Conservation (phyloP, 1,140 invertebrate genomes). For the Caenorhabditis remanei region DNA sequence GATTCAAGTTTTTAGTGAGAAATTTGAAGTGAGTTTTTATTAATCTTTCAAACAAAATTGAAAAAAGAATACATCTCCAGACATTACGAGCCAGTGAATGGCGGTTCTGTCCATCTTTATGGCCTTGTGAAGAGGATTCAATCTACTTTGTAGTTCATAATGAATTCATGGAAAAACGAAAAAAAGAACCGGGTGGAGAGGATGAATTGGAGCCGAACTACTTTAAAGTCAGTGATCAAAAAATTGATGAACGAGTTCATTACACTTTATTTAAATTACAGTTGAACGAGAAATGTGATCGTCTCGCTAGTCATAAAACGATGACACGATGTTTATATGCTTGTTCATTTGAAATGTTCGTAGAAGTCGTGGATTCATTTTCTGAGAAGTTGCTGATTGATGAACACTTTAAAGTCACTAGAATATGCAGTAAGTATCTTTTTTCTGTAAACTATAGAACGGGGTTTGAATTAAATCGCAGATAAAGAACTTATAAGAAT, state of each 20-base stretch:
- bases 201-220: conserved; percentile 7
- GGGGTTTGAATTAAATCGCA: too few species aligned
- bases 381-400: conserved; percentile 13
- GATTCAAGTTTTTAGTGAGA: conserved; percentile 20
- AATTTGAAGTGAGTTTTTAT: neutral
- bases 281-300: conserved; percentile 27
- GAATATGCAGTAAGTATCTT: conserved; percentile 6
- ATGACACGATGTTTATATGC: conserved; percentile 16
- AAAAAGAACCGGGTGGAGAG: conserved; percentile 12
- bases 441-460: too few species aligned
- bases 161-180: conserved; percentile 50
- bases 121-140: conserved; percentile 36
- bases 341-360: conserved; percentile 31
- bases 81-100: conserved; percentile 25
- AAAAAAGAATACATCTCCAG: neutral
- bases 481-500: too few species aligned
- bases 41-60: neutral
- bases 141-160: conserved; percentile 39
- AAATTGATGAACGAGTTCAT: neutral
- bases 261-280: neutral
- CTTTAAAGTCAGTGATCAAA: neutral
- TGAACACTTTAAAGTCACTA: conserved; percentile 31
- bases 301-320: conserved; percentile 21
- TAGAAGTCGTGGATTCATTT: conserved; percentile 27
- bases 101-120: conserved; percentile 41